These are phyloP conservation scores for Melanerpes aurifrons DNA, from an alignment of 2,113 vertebrate genomes.

Conservation along the genomic window DNA sequence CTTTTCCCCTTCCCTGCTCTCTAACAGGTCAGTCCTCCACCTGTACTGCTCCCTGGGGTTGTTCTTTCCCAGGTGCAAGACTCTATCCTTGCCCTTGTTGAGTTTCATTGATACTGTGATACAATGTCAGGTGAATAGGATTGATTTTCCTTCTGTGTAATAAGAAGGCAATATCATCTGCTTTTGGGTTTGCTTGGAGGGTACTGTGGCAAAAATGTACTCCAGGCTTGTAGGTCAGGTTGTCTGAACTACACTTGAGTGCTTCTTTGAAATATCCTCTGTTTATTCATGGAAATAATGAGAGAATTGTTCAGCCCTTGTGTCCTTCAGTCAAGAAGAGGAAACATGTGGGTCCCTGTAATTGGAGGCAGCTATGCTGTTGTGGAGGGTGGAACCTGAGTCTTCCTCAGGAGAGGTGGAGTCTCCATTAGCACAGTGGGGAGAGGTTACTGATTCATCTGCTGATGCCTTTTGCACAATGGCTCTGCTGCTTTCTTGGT, in stretches of 20 bases:
- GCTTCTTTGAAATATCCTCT: not conserved
- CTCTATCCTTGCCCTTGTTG: no score
- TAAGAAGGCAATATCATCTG: not conserved
- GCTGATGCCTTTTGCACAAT: not conserved
- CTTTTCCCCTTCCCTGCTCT: no score
- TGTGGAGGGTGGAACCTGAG: constrained; percentile 2
- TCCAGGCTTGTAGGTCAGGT: not conserved
- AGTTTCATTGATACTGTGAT: not conserved
- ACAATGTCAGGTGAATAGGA: not conserved
- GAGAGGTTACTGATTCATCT: not conserved
- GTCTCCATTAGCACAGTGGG: not conserved
- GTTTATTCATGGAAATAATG: not conserved
- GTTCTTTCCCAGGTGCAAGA: no score
- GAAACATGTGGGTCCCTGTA: not conserved
- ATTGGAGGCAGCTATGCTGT: not conserved
- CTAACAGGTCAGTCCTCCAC: no score
- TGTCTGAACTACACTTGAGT: not conserved
- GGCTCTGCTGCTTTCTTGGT: not conserved
- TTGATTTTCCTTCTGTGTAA: not conserved
- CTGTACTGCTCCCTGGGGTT: no score
- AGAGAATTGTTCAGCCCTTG: not conserved
- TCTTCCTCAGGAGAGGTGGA: constrained; percentile 4
- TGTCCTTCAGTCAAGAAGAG: not conserved
- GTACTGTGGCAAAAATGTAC: not conserved
- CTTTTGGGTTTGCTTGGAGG: not conserved